Base-by-base conservation (phyloP, 2,888 invertebrate species). In the Drosophila kambysellisi region DNA sequence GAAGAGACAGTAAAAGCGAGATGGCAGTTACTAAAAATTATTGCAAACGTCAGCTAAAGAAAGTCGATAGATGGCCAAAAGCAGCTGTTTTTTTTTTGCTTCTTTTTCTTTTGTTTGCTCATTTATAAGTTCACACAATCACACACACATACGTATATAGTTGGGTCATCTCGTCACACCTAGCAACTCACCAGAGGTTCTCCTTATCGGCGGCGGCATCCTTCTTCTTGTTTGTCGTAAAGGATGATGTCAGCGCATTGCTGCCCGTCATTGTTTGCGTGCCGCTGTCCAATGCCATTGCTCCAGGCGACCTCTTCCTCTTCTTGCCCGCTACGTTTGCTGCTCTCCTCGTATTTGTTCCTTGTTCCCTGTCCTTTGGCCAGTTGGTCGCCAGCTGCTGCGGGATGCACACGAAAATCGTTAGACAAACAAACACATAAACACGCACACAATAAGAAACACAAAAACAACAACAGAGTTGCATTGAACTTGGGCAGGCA, bases 211-310 rank as follows among this genome's bases (percentile, higher is more conserved):
- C 71, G 30, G 83, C 89, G 77, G 91, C 91, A 91, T 92, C 92
- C 90, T 92, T 92, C 83, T 92, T 92, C 85, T 92, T 92, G 76
- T 92, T 92, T 17, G 85, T 78, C 30, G 91, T 92, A 70, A 92
- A 89, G 73, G 92, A 92, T 92, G 92, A 92, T 91, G 92, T 92
- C 91, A 92, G 91, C 85, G 92, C 92, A 87, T 91, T 91, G 70
- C 89, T 89, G 76, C 91, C 92, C 82, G 91, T 91, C 86, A 91
- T 90, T 72, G 84, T 87, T 70, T 92, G 92, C 71, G 91, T 91
- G 70, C 89, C 89, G 85, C 89, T 91, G 69, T 92, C 92, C 90
- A 92, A 78, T 82, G 92, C 91, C 92, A 92, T 92, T 66, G 65
- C 72, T 63, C 60, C 69, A 52, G 66, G 65, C 69, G 62, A 63